These are phyloP conservation scores for Micromussa lordhowensis DNA, from an alignment of 92 coral and sea anemone genomes.

Conservation along the genomic window DNA sequence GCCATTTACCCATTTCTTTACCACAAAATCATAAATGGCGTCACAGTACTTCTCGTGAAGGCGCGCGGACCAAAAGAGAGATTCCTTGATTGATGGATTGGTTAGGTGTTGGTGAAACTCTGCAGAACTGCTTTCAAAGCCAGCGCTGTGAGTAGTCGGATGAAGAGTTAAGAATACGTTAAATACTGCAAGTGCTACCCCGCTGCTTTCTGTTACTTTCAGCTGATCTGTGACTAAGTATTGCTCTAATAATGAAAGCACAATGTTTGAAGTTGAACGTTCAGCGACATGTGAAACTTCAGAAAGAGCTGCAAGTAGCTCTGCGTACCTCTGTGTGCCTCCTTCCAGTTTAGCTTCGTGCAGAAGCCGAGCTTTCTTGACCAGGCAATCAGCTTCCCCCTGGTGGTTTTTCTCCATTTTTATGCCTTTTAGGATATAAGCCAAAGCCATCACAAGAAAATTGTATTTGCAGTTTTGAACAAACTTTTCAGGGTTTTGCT, in stretches of 20 bases:
- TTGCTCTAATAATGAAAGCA: conserved; percentile 66
- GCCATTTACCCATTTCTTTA: conserved; percentile 64
- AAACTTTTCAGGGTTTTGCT: conserved; percentile 57
- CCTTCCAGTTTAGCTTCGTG: conserved; percentile 27
- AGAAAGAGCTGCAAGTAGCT: conserved; percentile 14
- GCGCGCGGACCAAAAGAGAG: conserved; percentile 72
- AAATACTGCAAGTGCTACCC: conserved; percentile 79
- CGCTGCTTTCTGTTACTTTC: conserved; percentile 81
- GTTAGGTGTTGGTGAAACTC: conserved; percentile 55
- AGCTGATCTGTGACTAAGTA: conserved; percentile 61
- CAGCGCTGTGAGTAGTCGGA: conserved; percentile 42
- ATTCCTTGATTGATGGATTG: conserved; percentile 62
- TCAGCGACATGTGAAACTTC: conserved; percentile 9
- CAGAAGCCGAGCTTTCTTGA: conserved; percentile 59
- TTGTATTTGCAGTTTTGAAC: conserved; percentile 78
- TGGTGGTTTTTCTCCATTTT: conserved; percentile 21
- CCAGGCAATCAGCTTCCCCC: conserved; percentile 38
- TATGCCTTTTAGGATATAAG: conserved; percentile 47
- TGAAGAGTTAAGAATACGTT: conserved; percentile 71
- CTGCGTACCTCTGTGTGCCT: neutral
- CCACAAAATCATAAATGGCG: conserved; percentile 77
- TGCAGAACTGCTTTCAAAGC: conserved; percentile 12
- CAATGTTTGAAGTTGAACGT: conserved; percentile 32
- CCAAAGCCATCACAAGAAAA: conserved; percentile 78
- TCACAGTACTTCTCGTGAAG: conserved; percentile 73